Base-by-base conservation (phyloP, 1,140 invertebrate genomes). In the Acyrthosiphon pisum region DNA sequence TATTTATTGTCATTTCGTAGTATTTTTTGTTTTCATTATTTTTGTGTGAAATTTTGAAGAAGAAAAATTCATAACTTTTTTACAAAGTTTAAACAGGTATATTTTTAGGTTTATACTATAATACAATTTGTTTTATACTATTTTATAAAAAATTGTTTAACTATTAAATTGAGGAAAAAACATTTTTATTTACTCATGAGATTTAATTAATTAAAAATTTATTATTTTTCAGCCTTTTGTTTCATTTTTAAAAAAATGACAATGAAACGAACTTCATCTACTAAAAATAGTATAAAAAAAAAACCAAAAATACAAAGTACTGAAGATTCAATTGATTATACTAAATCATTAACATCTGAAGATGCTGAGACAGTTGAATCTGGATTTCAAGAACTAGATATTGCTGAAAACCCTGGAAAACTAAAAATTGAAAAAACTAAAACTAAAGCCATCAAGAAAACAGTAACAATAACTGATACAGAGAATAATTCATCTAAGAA, bases 311-410 rank as follows among this genome's bases (percentile, higher is more conserved):
- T 22, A n/a, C 50, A 86, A 30, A 30, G n/a, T 30, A 53, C 23
- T 37, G 81, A 86, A 86, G 46, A 84, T 53, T 22, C 81, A n/a
- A 44, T 26, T 22, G 91, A 93, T 7, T 93, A 86, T 56, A 93
- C 91, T 37, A 53, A 93, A 86, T 37, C 41, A 37, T 86, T 86
- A 50, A 93, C 91, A 53, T 56, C 76, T 18, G 91, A 83, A 11
- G 81, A 93, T 93, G 8, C n/a, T n/a, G 81, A 93, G n/a, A 26
- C 30, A 22, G 41, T 92, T 92, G 91, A 84, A 53, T 41, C 76
- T 14, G 91, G 35, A 53, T 37, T 86, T n/a, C 37, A 76, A 90
- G n/a, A 50, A 89, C 84, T 83, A 30, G 30, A 56, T 18, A 92
- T 8, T 81, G 48, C n/a, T 53, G 46, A 53, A n/a, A 86, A 86